Base-by-base conservation (phyloP, 2,797 vertebrate genomes). In the Alectoris magna region DNA sequence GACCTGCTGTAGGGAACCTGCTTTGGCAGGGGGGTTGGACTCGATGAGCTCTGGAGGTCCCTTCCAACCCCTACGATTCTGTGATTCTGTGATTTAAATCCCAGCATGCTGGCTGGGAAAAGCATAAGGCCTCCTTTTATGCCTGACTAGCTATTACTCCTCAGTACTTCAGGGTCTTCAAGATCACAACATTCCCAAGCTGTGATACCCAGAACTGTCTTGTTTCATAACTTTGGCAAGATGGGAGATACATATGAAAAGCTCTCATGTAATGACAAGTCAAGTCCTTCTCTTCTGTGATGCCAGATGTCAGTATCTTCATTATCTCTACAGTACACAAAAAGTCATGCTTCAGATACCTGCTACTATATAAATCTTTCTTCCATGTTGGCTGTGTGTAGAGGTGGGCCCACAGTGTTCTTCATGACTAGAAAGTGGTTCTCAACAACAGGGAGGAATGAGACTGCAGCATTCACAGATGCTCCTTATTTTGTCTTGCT, bases 341-440 rank as follows among this genome's bases (percentile, higher is more conserved):
- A 69, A 72, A 53, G 31, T 1, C 4, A 7, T 62, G 19, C 39
- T 63, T 43, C 56, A 36, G 36, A 31, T 48, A 36, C 24, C 26
- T 31, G 9, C 17, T 0, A 1, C 21, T 56, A 31, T 48, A 17
- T 1, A 1, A 41, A 55, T 41, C 29, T 55, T 43, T 55, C 16
- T 56, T 43, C 41, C 26, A 10, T 2, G 1, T 26, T 34, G 21
- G 27, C n/a, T 77, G 29, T 17, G n/a, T 56, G 19, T 71, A 41
- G 31, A 75, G 24, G 13, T 38, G 53, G 27, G n/a, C 26, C 71
- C n/a, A 51, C 36, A 22, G 22, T 43, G 43, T 22, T 49, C 41
- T 78, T 71, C 56, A 36, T 43, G 56, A 78, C 34, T 56, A 48
- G 71, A 48, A 6, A 48, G 34, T 19, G 6, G 58, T 36, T 71